These are phyloP conservation scores for Platichthys stellatus DNA, from an alignment of 2,113 vertebrate genomes.

Conservation along the genomic window DNA sequence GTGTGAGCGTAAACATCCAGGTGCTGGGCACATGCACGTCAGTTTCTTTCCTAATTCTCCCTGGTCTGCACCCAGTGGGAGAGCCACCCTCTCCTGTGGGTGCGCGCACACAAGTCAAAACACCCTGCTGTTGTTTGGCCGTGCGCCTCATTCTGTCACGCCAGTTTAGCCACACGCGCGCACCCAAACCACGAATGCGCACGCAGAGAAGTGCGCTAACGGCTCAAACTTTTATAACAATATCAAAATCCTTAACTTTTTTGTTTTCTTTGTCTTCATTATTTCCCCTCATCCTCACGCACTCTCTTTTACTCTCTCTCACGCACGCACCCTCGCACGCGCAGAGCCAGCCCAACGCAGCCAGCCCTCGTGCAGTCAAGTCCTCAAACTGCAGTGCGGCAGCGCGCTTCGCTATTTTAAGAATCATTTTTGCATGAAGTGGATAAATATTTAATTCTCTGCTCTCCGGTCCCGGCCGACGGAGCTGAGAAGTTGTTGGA, in stretches of 20 bases:
- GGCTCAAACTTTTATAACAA: constrained; percentile 18
- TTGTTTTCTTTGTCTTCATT: too few species aligned
- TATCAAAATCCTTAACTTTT: constrained; percentile 28
- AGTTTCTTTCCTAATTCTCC: not conserved
- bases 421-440: constrained; percentile 68
- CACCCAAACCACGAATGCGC: not conserved
- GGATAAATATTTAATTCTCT: constrained; percentile 75
- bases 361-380: constrained; percentile 44
- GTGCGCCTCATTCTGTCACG: constrained; percentile 3
- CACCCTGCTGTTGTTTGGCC: not conserved
- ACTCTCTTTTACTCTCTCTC: not conserved
- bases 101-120: constrained; percentile 18
- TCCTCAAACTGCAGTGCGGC: constrained; percentile 81
- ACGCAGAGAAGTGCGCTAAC: constrained; percentile 2
- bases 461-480: constrained; percentile 4
- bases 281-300: not conserved
- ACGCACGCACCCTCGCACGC: not conserved
- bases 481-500: constrained; percentile 21
- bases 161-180: not conserved
- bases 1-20: constrained; percentile 22
- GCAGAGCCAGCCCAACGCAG: constrained; percentile 23
- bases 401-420: constrained; percentile 72
- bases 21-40: not conserved
- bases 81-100: constrained; percentile 19
- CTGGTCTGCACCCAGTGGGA: constrained; percentile 17